Evolutionary conservation across 2,888 invertebrate species (phyloP).

Genomic region (Tipula lateralis): DNA sequence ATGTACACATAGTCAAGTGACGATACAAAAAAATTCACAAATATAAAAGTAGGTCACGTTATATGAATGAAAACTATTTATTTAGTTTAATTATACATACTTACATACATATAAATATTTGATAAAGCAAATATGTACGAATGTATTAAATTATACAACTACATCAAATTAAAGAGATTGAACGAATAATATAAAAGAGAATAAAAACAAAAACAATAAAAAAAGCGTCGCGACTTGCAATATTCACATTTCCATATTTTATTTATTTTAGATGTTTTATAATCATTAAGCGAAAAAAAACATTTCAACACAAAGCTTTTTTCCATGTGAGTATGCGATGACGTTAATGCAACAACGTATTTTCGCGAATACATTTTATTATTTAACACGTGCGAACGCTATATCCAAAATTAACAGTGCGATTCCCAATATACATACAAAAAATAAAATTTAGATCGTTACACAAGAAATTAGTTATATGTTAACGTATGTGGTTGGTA

Average conservation of each 20-base stretch:
- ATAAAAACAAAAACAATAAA: background rate
- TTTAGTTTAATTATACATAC: background rate
- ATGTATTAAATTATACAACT: background rate
- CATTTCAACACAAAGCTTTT: background rate
- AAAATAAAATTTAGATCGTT: background rate
- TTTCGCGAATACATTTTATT: background rate
- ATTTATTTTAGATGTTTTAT: background rate
- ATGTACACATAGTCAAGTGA: background rate
- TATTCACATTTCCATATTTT: background rate
- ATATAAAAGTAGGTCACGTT: background rate
- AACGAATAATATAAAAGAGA: background rate
- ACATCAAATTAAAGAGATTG: background rate
- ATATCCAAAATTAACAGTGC: background rate
- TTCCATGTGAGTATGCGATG: background rate
- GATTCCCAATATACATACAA: background rate
- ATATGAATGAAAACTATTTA: background rate
- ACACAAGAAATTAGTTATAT: background rate
- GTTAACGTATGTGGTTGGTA: background rate
- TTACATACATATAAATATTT: background rate
- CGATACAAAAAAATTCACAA: background rate
- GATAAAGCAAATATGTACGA: background rate
- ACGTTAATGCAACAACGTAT: background rate
- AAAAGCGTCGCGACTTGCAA: background rate
- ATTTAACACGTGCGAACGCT: background rate
- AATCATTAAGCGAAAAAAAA: background rate